Evolutionary conservation across 2,888 invertebrate genomes (phyloP), one percentile per base, ranked within the genome.

Genomic region (Pandemis corylana): DNA sequence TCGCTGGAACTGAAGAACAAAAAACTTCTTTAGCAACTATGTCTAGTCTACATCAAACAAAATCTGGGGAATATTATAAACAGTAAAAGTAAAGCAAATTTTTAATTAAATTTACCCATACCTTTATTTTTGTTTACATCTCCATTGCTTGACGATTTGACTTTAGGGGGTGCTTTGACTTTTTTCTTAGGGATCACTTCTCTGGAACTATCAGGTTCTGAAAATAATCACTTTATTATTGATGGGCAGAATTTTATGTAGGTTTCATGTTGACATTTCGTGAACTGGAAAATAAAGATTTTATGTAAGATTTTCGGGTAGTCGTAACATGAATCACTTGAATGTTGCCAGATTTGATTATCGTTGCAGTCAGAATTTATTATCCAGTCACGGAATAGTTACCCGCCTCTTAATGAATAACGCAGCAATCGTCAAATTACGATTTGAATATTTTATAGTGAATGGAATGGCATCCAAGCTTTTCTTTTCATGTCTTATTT

Each of bases 121-220:
- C 74, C 74, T 69, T 65, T 69, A 2, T n/a, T n/a, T 49, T 41
- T 28, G 10, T 65, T 69, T 7, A 59, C 6, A 51, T 41, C 13
- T 36, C 13, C 51, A 15, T 61, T 64, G 46, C 53, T 61, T 15
- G 56, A 1, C 0, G 42, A 28, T 42, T 12, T 59, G 5, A 56
- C 56, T 65, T 51, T 69, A 12, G 65, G n/a, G 5, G 65, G 41
- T 7, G 13, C 49, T 69, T 42, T 69, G 12, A 3, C 2, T 42
- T 65, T 69, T 44, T 69, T 74, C 51, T 46, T 59, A 10, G 74
- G 69, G 51, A 65, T 64, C 13, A 42, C 69, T 7, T 49, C 68
- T 4, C 6, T 42, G 3, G 69, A 28, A 28, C 4, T 5, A n/a
- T 51, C 69, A 59, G 51, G 15, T 61, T n/a, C 51, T 51, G n/a